Evolutionary conservation across 1,140 invertebrate genomes (phyloP).

Genomic region (Diploscapter pachys): DNA sequence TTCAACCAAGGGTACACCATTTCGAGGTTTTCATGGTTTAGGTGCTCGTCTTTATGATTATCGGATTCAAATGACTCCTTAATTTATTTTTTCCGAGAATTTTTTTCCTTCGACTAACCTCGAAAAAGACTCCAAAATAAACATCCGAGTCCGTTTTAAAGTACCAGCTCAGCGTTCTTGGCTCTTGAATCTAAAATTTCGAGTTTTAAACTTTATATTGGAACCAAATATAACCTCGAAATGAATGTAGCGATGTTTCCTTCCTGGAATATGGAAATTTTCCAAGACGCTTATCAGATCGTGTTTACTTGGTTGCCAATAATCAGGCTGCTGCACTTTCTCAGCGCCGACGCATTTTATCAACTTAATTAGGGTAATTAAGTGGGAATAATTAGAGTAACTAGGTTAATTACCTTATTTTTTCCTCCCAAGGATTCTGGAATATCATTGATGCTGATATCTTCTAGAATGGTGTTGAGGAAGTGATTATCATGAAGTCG

Average conservation of each 20-base stretch:
- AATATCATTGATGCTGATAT: constrained; percentile 52
- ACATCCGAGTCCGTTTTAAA: constrained; percentile 56
- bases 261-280: constrained; percentile 41
- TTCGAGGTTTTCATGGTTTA: constrained; percentile 36
- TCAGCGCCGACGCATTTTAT: constrained; percentile 51
- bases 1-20: constrained; percentile 58
- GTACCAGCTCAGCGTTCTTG: constrained; percentile 50
- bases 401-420: constrained; percentile 38
- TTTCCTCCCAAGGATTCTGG: constrained; percentile 49
- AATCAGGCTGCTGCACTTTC: constrained; percentile 33
- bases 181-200: neutral
- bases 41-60: constrained; percentile 17
- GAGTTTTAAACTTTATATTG: too few species aligned
- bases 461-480: constrained; percentile 42
- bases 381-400: neutral
- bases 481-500: constrained; percentile 54
- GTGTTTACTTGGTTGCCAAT: constrained; percentile 45
- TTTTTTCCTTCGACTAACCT: constrained; percentile 30
- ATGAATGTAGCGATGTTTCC: constrained; percentile 44
- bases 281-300: constrained; percentile 43
- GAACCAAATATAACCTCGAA: constrained; percentile 37
- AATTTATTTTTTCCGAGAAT: constrained; percentile 11
- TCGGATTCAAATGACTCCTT: constrained; percentile 33
- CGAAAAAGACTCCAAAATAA: constrained; percentile 56
- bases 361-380: constrained; percentile 34